A percentile compares a stretch with the other conserved stretches of the same genome.
Conservation (phyloP, 2,888 invertebrate species). For the Cybosia mesomella region DNA sequence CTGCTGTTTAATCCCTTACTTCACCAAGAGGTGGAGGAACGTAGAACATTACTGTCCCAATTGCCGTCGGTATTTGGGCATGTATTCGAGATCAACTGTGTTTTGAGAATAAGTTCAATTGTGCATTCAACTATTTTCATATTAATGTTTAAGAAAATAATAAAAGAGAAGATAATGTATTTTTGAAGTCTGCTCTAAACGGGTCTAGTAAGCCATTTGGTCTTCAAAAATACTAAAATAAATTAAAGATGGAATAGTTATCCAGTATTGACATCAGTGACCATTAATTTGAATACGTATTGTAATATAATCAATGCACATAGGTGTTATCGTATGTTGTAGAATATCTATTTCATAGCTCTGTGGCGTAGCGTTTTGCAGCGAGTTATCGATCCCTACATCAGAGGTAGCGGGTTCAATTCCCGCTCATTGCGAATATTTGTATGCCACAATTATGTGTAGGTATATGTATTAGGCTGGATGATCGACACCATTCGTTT, state of each 20-base stretch:
- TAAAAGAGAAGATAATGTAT: background rate
- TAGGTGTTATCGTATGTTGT: no score
- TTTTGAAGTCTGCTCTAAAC: background rate
- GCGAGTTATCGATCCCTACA: background rate
- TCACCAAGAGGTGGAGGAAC: conserved; percentile 77
- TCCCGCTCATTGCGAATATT: no score
- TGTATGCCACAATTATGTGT: no score
- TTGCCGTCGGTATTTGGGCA: conserved; percentile 73
- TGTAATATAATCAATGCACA: no score
- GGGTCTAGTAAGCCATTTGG: background rate
- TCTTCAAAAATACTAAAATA: background rate
- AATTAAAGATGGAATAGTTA: no score
- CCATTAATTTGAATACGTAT: background rate
- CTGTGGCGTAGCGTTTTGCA: no score
- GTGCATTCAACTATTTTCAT: background rate
- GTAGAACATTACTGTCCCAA: conserved; percentile 81
- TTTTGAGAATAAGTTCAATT: conserved; percentile 28
- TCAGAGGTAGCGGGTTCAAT: no score
- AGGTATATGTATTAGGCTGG: no score
- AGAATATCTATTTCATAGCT: no score
- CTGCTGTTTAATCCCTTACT: conserved; percentile 78
- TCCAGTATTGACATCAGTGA: background rate
- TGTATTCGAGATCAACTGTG: conserved; percentile 66
- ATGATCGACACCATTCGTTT: no score
- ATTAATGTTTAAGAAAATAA: background rate